These are phyloP conservation scores for Lutjanus argentimaculatus DNA, from an alignment of 2,797 vertebrate genomes.

Conservation along the genomic window DNA sequence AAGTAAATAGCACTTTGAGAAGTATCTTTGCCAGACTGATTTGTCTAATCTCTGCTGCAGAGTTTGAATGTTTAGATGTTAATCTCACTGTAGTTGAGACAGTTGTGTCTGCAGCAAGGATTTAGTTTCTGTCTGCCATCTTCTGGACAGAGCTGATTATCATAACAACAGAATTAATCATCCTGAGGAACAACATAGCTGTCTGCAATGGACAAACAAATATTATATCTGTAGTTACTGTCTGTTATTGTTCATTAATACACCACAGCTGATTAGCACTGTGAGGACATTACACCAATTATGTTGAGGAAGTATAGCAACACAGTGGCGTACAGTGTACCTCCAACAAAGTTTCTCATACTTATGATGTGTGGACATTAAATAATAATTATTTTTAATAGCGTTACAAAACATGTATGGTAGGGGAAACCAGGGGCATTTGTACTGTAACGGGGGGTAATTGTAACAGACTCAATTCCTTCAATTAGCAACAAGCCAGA, in stretches of 20 bases:
- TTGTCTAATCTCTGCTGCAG: not conserved
- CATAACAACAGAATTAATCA: conserved; percentile 34
- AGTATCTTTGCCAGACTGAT: not conserved
- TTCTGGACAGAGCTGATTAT: conserved; percentile 46
- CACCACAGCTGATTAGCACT: not conserved
- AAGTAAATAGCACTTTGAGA: not conserved
- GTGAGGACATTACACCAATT: not conserved
- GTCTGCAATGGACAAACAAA: conserved; percentile 4
- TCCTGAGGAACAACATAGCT: not conserved
- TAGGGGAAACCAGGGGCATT: not conserved
- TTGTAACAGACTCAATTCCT: no score
- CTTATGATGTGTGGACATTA: not conserved
- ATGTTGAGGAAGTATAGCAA: not conserved
- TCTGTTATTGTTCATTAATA: not conserved
- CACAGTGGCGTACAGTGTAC: not conserved
- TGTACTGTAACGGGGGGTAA: not conserved
- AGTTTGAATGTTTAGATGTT: conserved; percentile 10
- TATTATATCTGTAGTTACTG: not conserved
- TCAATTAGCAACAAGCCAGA: no score
- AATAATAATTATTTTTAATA: not conserved
- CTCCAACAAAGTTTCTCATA: not conserved
- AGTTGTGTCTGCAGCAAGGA: conserved; percentile 19
- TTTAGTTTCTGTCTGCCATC: conserved; percentile 18
- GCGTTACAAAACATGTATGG: not conserved
- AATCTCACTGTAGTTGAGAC: not conserved